phyloP scores from a whole-genome alignment of 2,113 vertebrate genomes.

The Anas platyrhynchos region DNA sequence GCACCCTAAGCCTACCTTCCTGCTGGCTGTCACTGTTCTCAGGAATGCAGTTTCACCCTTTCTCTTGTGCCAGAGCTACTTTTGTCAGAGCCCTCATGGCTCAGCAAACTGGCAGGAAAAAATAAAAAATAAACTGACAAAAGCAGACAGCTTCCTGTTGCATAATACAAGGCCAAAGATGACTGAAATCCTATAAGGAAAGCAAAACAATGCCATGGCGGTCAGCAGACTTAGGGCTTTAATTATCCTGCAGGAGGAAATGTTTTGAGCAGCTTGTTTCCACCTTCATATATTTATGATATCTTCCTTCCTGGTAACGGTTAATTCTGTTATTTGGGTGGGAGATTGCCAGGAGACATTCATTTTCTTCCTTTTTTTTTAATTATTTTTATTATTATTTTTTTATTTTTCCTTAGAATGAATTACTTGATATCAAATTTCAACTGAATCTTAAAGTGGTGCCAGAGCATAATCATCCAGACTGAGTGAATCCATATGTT shows the following conservation, averaged over 20 bases:
- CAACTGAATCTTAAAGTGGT: background rate
- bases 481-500: background rate
- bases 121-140: background rate
- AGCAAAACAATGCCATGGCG: background rate
- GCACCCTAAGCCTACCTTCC: background rate
- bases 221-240: background rate
- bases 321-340: background rate
- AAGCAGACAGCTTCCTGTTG: background rate
- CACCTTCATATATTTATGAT: background rate
- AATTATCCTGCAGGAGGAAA: background rate
- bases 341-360: background rate
- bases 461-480: background rate
- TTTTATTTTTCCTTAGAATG: background rate
- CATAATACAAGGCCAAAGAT: background rate
- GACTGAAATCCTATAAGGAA: background rate
- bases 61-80: background rate
- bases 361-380: too few relatives aligned
- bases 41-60: rapidly evolving
- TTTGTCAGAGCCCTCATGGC: background rate
- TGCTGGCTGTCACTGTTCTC: background rate
- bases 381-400: too few relatives aligned
- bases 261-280: background rate
- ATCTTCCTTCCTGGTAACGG: background rate
- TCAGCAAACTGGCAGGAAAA: background rate
- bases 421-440: background rate